Conservation (phyloP, 1,140 invertebrate species). For the Drosophila sp. region DNA sequence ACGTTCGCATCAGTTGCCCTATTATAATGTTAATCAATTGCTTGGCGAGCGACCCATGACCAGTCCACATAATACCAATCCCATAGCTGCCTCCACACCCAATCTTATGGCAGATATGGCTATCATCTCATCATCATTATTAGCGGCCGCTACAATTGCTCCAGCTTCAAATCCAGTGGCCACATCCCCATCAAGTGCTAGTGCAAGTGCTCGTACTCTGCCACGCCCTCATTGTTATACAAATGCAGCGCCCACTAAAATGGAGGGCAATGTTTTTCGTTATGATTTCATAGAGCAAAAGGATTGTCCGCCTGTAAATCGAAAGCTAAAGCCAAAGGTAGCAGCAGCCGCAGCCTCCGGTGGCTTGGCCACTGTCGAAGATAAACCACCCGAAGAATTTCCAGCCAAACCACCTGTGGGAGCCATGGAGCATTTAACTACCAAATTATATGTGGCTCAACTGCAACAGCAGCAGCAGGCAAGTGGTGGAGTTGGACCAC, state of each 20-base stretch:
- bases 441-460: conserved; percentile 54
- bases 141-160: conserved; percentile 24
- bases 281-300: conserved; percentile 84
- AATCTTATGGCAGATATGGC: conserved; percentile 69
- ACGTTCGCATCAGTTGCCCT: conserved; percentile 85
- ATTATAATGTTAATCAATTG: conserved; percentile 79
- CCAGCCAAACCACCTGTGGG: conserved; percentile 68
- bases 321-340: conserved; percentile 90
- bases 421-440: conserved; percentile 58
- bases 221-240: conserved; percentile 87
- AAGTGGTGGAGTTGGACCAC: conserved; percentile 49
- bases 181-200: conserved; percentile 49
- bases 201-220: conserved; percentile 63
- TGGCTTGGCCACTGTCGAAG: conserved; percentile 84
- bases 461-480: conserved; percentile 71
- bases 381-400: conserved; percentile 83
- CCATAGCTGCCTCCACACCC: conserved; percentile 72
- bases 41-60: conserved; percentile 71
- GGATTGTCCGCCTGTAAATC: conserved; percentile 89
- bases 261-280: conserved; percentile 85
- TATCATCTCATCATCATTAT: background rate
- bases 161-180: conserved; percentile 6
- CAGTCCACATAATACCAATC: conserved; percentile 69
- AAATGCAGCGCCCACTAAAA: conserved; percentile 87
- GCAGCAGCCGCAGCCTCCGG: conserved; percentile 3